Conservation (phyloP, 2,888 invertebrate genomes). For the Micoletzkya japonica region DNA sequence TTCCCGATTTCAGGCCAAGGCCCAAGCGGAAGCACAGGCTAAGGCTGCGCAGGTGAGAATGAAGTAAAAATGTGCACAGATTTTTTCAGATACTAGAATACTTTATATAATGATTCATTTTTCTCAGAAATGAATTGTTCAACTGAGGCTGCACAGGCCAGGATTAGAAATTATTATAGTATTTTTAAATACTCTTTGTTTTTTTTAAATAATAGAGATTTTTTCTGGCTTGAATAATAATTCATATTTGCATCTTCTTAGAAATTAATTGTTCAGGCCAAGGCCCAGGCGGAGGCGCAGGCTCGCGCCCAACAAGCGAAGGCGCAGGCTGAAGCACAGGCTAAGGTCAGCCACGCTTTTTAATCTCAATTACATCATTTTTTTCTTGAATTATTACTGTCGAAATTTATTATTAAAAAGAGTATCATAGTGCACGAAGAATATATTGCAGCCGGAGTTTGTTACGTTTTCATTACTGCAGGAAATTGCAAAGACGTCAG, state of each 20-base stretch:
- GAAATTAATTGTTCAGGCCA: background rate
- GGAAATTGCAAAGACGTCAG: background rate
- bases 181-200: too few species aligned
- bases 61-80: too few species aligned
- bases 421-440: too few species aligned
- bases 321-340: conserved; percentile 20
- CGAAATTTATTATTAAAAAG: too few species aligned
- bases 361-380: too few species aligned
- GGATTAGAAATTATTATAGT: too few species aligned
- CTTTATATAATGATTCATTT: too few species aligned
- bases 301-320: conserved; percentile 14
- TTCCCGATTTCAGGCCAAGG: background rate
- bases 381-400: too few species aligned
- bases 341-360: background rate
- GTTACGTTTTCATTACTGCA: background rate
- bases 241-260: background rate
- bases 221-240: background rate
- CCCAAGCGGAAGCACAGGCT: conserved; percentile 17
- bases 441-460: background rate
- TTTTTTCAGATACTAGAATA: too few species aligned
- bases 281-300: conserved; percentile 20
- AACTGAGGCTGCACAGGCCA: too few species aligned
- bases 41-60: conserved; percentile 8
- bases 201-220: too few species aligned
- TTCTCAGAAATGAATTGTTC: too few species aligned